Conservation (phyloP, 2,113 vertebrate genomes). For the Hippocampus guttulatus region DNA sequence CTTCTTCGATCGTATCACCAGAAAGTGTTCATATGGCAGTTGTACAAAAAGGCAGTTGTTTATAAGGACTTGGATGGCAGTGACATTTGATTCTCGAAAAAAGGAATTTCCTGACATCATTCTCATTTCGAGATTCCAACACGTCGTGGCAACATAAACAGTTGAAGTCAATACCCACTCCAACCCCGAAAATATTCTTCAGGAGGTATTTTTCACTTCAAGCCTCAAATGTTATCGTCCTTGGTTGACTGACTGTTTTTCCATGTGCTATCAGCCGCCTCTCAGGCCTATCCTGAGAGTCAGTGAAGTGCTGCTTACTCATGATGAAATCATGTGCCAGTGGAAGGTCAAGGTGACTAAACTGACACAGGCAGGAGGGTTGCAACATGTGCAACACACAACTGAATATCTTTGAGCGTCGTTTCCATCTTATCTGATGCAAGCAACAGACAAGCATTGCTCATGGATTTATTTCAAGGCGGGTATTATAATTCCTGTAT, state of each 20-base stretch:
- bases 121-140: background rate
- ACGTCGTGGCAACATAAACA: background rate
- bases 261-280: conserved; percentile 59
- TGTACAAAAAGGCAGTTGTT: background rate
- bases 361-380: conserved; percentile 28
- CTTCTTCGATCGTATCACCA: background rate
- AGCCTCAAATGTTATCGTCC: conserved; percentile 47
- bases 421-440: conserved; percentile 39
- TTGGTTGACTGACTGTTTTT: conserved; percentile 41
- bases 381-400: conserved; percentile 41
- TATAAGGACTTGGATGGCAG: background rate
- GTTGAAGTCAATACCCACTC: background rate
- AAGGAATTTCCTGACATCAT: background rate
- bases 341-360: conserved; percentile 49
- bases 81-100: background rate
- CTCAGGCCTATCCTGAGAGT: conserved; percentile 38
- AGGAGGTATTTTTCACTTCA: conserved; percentile 27
- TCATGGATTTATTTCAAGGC: background rate
- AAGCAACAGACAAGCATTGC: conserved; percentile 29
- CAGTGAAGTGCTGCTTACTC: conserved; percentile 62
- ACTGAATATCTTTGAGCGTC: conserved; percentile 37
- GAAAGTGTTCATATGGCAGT: background rate
- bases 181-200: conserved; percentile 10
- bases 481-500: background rate
- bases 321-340: conserved; percentile 59